Percentiles rank a stretch among this genome's conserved stretches.
Evolutionary conservation across 1,140 invertebrate genomes (phyloP).

Genomic region (Dolichoris vasculosae): DNA sequence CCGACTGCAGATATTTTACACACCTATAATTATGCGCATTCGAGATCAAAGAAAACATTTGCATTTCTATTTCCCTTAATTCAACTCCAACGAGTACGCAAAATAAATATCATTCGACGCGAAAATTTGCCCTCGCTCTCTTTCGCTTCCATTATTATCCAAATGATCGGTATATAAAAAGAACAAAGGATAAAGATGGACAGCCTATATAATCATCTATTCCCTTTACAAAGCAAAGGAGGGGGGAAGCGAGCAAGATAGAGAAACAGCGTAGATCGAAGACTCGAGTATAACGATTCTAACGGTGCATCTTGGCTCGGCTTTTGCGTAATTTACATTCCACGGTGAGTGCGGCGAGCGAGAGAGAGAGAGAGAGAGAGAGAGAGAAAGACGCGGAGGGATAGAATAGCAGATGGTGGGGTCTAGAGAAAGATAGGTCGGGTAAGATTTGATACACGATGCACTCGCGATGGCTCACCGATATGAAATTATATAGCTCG

Average conservation of each 20-base stretch:
- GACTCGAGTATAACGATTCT: constrained; percentile 41
- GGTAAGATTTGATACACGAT: background rate
- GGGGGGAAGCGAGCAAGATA: background rate
- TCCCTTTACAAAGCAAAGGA: background rate
- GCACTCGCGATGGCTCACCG: constrained; percentile 3
- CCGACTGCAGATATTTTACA: background rate
- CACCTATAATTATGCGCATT: background rate
- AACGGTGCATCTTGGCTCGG: constrained; percentile 45
- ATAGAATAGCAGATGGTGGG: background rate
- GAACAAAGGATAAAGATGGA: background rate
- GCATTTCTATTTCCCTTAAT: background rate
- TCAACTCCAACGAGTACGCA: background rate
- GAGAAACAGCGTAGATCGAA: constrained; percentile 55
- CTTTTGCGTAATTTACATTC: constrained; percentile 61
- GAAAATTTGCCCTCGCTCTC: background rate
- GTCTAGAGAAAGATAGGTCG: background rate
- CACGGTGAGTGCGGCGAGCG: constrained; percentile 28
- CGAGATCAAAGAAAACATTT: background rate
- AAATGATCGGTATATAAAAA: background rate
- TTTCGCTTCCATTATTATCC: background rate
- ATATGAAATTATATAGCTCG: constrained; percentile 14
- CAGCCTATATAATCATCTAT: background rate
- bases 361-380: background rate
- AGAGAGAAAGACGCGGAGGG: background rate
- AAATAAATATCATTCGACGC: background rate